Percentiles rank a stretch among this genome's conserved stretches.
phyloP scores from a whole-genome alignment of 2,888 invertebrate genomes.

The Ormyrus thymus region DNA sequence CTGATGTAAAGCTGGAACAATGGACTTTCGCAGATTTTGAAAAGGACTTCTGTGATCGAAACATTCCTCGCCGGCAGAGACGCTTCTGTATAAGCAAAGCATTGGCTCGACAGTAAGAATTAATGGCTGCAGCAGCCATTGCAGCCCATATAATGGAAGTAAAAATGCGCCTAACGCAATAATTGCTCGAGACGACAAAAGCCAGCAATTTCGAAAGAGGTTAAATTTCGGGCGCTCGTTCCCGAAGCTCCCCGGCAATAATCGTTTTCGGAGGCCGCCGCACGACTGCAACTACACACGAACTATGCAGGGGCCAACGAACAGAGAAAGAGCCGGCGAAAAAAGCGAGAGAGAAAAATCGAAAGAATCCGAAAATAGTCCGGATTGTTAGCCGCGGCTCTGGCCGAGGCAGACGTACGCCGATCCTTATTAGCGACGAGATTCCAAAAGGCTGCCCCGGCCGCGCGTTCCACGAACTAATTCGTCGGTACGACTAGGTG shows the following conservation, averaged over 20 bases:
- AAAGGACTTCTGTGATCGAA: background rate
- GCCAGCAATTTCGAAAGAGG: conserved; percentile 44
- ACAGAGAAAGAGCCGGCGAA: background rate
- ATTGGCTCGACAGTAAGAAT: background rate
- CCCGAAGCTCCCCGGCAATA: conserved; percentile 44
- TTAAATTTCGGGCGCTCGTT: conserved; percentile 35
- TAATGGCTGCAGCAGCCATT: background rate
- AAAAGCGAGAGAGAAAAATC: conserved; percentile 12
- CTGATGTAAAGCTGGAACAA: too few species aligned
- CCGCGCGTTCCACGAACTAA: conserved; percentile 49
- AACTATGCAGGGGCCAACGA: conserved; percentile 10
- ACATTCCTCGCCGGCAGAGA: background rate
- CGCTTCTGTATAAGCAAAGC: background rate
- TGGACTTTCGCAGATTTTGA: too few species aligned
- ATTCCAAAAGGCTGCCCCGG: conserved; percentile 43
- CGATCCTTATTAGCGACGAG: conserved; percentile 56
- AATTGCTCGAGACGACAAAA: conserved; percentile 51
- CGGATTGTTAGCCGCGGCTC: conserved; percentile 35
- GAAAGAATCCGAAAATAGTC: conserved; percentile 55
- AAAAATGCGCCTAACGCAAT: conserved; percentile 47
- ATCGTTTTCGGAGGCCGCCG: conserved; percentile 21
- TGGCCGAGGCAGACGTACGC: conserved; percentile 40
- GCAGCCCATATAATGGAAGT: conserved; percentile 30
- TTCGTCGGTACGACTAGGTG: background rate
- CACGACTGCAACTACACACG: conserved; percentile 6